These are phyloP conservation scores for Trisateles emortualis DNA, from an alignment of 2,888 invertebrate species.

Conservation along the genomic window DNA sequence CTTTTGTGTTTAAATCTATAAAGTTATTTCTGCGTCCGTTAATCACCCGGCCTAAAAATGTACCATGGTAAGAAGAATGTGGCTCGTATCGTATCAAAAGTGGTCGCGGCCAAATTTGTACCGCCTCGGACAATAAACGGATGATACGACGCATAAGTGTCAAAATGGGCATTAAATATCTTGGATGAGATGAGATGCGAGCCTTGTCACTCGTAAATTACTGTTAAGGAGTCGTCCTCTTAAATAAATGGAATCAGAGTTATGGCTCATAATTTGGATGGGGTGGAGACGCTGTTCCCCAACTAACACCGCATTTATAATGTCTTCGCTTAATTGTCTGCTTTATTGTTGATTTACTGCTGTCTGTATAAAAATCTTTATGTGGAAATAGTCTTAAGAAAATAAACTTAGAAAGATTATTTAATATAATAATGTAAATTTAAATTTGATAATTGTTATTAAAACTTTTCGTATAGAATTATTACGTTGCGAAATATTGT, in stretches of 20 bases:
- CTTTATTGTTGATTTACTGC: constrained; percentile 55
- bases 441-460: neutral
- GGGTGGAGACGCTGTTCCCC: constrained; percentile 66
- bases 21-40: constrained; percentile 59
- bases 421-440: neutral
- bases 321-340: constrained; percentile 58
- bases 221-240: constrained; percentile 74
- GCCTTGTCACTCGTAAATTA: constrained; percentile 83
- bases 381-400: constrained; percentile 11
- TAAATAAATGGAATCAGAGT: constrained; percentile 83
- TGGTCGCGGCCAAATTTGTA: constrained; percentile 70
- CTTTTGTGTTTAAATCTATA: constrained; percentile 48
- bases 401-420: neutral
- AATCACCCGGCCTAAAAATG: constrained; percentile 63
- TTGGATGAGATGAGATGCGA: constrained; percentile 75
- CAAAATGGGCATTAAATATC: constrained; percentile 82
- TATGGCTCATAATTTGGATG: constrained; percentile 79
- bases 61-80: constrained; percentile 61
- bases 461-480: neutral
- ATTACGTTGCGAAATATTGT: neutral
- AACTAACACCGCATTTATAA: constrained; percentile 70
- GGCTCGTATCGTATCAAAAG: constrained; percentile 68
- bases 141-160: constrained; percentile 77
- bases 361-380: constrained; percentile 31
- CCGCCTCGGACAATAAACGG: constrained; percentile 72